Conservation (phyloP, 2,797 vertebrate species). For the Prionace glauca region DNA sequence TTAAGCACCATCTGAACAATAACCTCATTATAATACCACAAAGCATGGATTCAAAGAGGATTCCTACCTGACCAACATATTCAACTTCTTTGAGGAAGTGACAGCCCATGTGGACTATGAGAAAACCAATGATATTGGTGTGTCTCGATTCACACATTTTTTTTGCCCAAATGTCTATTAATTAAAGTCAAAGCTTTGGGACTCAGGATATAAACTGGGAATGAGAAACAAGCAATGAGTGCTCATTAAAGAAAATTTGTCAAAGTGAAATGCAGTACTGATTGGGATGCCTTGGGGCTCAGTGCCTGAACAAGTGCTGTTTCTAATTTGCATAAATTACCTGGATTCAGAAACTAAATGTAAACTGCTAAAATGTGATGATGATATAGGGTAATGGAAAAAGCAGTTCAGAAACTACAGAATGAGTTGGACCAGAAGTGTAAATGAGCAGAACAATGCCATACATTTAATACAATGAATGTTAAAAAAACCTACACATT, state of each 20-base stretch:
- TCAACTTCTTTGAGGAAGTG: background rate
- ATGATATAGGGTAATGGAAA: background rate
- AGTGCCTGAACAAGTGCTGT: background rate
- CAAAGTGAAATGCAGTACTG: background rate
- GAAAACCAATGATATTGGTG: background rate
- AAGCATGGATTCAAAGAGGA: background rate
- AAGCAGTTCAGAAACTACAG: background rate
- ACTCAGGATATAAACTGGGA: background rate
- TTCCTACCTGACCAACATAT: background rate
- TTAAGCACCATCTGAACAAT: background rate
- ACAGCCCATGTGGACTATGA: background rate
- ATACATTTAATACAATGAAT: background rate
- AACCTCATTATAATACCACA: background rate
- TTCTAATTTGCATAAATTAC: constrained; percentile 15
- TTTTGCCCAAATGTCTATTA: background rate
- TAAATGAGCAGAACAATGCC: background rate
- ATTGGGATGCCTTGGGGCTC: background rate
- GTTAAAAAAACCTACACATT: background rate
- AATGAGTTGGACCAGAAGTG: background rate
- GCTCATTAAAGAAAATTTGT: background rate
- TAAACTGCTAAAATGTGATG: background rate
- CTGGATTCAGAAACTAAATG: background rate
- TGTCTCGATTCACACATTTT: background rate
- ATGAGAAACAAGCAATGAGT: background rate
- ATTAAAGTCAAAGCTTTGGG: background rate